phyloP scores from a whole-genome alignment of 2,797 vertebrate species.

The Thaleichthys pacificus region DNA sequence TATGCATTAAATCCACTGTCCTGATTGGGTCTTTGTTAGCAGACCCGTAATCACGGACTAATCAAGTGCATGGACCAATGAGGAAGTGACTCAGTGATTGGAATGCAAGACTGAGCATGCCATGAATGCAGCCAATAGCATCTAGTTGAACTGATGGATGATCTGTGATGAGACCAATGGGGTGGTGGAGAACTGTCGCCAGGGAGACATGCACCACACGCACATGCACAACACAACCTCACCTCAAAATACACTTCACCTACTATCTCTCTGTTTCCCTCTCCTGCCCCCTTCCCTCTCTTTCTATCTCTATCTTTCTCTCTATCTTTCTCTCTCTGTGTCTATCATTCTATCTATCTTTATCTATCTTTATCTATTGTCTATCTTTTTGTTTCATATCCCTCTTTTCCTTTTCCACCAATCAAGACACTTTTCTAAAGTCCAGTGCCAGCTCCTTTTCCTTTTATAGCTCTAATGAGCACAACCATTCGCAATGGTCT shows the following conservation, averaged over 20 bases:
- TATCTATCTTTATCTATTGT: too few species aligned
- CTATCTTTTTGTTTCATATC: neutral
- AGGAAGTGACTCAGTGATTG: constrained; percentile 32
- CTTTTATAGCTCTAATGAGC: constrained; percentile 1
- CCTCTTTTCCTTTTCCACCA: neutral
- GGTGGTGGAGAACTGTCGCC: constrained; percentile 1
- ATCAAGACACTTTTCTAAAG: neutral
- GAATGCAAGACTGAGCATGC: constrained; percentile 56
- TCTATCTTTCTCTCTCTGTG: neutral
- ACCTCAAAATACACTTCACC: neutral
- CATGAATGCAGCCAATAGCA: constrained; percentile 30
- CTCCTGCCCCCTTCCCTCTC: neutral
- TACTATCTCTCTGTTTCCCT: neutral
- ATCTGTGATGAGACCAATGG: neutral
- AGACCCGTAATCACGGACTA: constrained; percentile 27
- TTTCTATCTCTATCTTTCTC: neutral
- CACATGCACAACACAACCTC: neutral
- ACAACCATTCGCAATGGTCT: constrained; percentile 13
- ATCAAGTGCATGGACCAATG: constrained; percentile 43
- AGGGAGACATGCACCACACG: neutral
- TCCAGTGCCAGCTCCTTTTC: constrained; percentile 8
- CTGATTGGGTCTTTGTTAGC: constrained; percentile 22
- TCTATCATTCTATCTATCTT: neutral
- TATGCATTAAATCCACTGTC: constrained; percentile 30
- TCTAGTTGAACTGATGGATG: constrained; percentile 27